Evolutionary conservation across 2,113 vertebrate species (phyloP), one percentile per base, ranked within the genome.

Genomic region (Gobio gobio): DNA sequence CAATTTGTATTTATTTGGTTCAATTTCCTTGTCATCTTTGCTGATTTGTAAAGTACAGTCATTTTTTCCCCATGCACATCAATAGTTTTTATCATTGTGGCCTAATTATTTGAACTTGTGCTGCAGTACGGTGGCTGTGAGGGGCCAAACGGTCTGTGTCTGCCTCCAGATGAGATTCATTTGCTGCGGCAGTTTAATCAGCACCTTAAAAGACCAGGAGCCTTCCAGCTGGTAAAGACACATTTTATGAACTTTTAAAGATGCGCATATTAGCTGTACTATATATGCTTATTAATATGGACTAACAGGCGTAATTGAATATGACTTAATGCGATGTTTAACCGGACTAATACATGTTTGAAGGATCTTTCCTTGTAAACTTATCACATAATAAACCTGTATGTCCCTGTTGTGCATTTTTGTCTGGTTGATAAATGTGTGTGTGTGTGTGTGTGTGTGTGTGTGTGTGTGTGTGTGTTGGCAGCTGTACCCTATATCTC

Each of bases 191-290:
- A 92, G 90, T 97, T 98, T 90, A 73, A 94, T 73, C 93, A 93
- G 78, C 97, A 96, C 88, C 91, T 98, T 87, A 93, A 92, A 86
- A 94, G 36, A 76, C 88, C 94, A n/a, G 96, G 95, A 83, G 89
- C 94, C 26, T 99, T 98, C 92, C 92, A 96, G 61, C 92, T 96
- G 96, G 98, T 98, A 96, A 82, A 82, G 20, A 9, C 3, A 51
- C 73, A 76, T 51, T 40, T 70, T 5, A 5, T 70, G 33, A 0
- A 70, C 66, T 22, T 68, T 68, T 40, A 40, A 10, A 68, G 1
- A 68, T 40, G 36, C 18, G 40, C 1, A 4, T 68, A 63, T 63
- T 63, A 63, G n/a, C 59, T 63, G 29, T 33, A 66, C 13, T 14
- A 33, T 66, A 16, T 7, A 73, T n/a, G 36, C 22, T 6, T 72